phyloP scores from a whole-genome alignment of 2,797 vertebrate genomes.

The Gephyroberyx darwinii region DNA sequence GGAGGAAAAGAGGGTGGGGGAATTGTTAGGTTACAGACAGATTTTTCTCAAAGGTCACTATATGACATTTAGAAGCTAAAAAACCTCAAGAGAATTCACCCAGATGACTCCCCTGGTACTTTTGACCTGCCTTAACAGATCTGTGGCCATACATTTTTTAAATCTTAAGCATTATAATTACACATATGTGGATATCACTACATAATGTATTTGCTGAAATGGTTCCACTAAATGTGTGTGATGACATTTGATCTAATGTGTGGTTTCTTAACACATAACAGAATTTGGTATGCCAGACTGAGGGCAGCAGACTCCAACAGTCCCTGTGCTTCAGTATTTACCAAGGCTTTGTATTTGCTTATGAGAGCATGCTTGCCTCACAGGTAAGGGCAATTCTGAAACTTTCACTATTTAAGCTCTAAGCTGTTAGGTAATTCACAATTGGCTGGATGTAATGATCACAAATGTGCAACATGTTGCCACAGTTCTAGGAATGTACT shows the following conservation, averaged over 20 bases:
- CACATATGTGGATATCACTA: too few species aligned
- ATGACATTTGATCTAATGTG: background rate
- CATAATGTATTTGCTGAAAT: too few species aligned
- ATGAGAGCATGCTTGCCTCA: slow-evolving; percentile 81
- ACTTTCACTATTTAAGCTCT: background rate
- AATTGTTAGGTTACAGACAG: background rate
- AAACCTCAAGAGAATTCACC: too few species aligned
- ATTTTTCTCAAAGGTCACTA: background rate
- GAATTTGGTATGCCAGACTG: slow-evolving; percentile 28
- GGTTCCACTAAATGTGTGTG: background rate
- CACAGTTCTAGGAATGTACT: background rate
- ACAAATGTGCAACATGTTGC: background rate
- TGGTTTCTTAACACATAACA: slow-evolving; percentile 21
- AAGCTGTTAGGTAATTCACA: background rate
- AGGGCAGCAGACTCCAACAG: slow-evolving; percentile 78
- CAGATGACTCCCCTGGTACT: too few species aligned
- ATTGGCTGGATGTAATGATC: background rate
- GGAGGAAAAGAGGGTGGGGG: background rate
- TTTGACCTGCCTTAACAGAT: too few species aligned
- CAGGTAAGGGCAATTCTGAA: slow-evolving; percentile 79
- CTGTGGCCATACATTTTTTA: too few species aligned
- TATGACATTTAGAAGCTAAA: background rate
- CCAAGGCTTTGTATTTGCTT: slow-evolving; percentile 80
- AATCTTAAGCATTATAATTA: too few species aligned
- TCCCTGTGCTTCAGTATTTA: slow-evolving; percentile 83